Evolutionary conservation across 2,888 invertebrate species (phyloP), one percentile per base, ranked within the genome.

Genomic region (Tetramorium bicarinatum): DNA sequence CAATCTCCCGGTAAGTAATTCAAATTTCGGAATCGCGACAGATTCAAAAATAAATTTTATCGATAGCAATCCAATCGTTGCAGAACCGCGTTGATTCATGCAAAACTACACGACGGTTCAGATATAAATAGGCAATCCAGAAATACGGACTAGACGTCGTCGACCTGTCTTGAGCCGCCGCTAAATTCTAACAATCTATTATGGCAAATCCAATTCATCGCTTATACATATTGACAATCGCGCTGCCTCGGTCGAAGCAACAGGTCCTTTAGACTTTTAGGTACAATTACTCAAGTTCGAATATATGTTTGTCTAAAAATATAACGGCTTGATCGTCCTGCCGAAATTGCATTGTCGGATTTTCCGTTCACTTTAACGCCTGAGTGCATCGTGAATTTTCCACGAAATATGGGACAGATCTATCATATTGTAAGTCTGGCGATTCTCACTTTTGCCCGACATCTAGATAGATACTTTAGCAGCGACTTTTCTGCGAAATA

Each of bases 261-360:
- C 89, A 89, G 89, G 89, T 89, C 76, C 66, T 81, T 79, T 77
- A 76, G 13, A 49, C 80, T 87, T 84, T 85, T 83, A 76, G 54
- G 9, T 34, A 62, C 84, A 41, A 85, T 84, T 25, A 56, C n/a
- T n/a, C 69, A 85, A 83, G 44, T 71, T 61, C 29, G 38, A 8
- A 54, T 49, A 34, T 67, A 25, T 34, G 59, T 69, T 79, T 52
- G 49, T 81, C 85, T 77, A 85, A 85, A 86, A 87, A 84, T 89
- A 85, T n/a, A n/a, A n/a, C 76, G 34, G 1, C 38, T 34, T 34
- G 34, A 61, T 61, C 49, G 44, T 52, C 0, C 34, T 38, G 38
- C 13, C 54, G 44, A 79, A 66, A 79, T 79, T 15, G 54, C 41
- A 52, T 52, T n/a, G 15, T 38, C 54, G 56, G n/a, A 75, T 84